Base-by-base conservation (phyloP, 2,888 invertebrate genomes). In the Cyclophora albipunctata region DNA sequence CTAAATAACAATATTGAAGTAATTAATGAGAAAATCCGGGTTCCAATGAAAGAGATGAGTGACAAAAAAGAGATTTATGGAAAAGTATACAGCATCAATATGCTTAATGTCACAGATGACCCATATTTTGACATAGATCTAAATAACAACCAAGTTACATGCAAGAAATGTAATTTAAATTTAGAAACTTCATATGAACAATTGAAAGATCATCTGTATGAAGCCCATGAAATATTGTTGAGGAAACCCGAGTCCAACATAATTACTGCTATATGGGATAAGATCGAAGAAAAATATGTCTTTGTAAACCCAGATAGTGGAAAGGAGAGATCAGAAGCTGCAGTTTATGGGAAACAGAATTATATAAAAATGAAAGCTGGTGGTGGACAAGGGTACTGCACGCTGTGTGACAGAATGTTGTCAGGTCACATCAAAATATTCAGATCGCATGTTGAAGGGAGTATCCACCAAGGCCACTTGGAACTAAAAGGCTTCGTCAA, bases 381-480 rank as follows among this genome's bases (percentile, higher is more conserved):
- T 0, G 81, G 78, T 1, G 64, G 69, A 42, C 71, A 67, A 49
- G 81, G 75, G 0, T 78, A 71, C 51, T 84, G 84, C 47, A 58
- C 50, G 1, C 5, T 82, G 4, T 84, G 84, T 52, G 64, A 74
- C 40, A 62, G 59, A n/a, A 60, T 58, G 20, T 48, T 81, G 3
- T 69, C 73, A 0, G 69, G 71, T 2, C 60, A 69, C 45, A 72
- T 69, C 3, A 65, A 57, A 3, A 53, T 67, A 20, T 77, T 78
- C 42, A 65, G 63, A 48, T 54, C 64, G 48, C 84, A 84, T 52
- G 59, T 72, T 0, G 53, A 54, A 34, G 84, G 83, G 0, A 4
- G 49, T 2, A 53, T 56, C 6, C 84, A 84, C 48, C 62, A 47
- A 35, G 71, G 71, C 2, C 65, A 74, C 53, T 68, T 78, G 42